These are phyloP conservation scores for Papilio helenus DNA, from an alignment of 1,140 invertebrate species.

Conservation along the genomic window DNA sequence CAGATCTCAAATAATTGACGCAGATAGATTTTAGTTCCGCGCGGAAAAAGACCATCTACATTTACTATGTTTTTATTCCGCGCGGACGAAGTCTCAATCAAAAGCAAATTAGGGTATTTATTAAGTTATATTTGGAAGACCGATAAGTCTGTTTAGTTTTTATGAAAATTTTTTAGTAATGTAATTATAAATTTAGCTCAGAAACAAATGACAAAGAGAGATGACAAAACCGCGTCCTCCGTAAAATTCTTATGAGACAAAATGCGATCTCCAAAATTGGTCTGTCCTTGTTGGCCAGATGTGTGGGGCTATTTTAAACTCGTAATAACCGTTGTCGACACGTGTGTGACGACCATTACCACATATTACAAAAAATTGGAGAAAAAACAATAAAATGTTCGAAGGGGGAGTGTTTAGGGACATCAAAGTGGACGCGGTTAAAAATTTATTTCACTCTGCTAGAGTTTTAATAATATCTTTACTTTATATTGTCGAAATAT, in stretches of 20 bases:
- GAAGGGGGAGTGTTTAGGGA: slow-evolving; percentile 52
- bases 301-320: slow-evolving; percentile 81
- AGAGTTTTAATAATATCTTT: not conserved
- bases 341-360: slow-evolving; percentile 80
- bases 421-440: slow-evolving; percentile 66
- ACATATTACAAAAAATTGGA: slow-evolving; percentile 81
- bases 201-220: slow-evolving; percentile 37
- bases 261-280: slow-evolving; percentile 67
- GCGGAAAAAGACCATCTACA: too few species aligned
- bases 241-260: slow-evolving; percentile 52
- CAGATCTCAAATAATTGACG: too few species aligned
- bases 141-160: too few species aligned
- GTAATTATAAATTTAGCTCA: not conserved
- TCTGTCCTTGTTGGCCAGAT: slow-evolving; percentile 58
- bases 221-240: slow-evolving; percentile 29
- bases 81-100: too few species aligned
- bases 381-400: slow-evolving; percentile 77
- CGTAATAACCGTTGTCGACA: slow-evolving; percentile 80
- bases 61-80: too few species aligned
- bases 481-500: not conserved
- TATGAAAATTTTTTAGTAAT: too few species aligned
- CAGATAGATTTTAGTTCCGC: too few species aligned
- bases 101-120: too few species aligned
- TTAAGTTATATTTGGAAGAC: too few species aligned
- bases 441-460: slow-evolving; percentile 50